phyloP scores from a whole-genome alignment of 2,888 invertebrate genomes.

The Melieria omissa region DNA sequence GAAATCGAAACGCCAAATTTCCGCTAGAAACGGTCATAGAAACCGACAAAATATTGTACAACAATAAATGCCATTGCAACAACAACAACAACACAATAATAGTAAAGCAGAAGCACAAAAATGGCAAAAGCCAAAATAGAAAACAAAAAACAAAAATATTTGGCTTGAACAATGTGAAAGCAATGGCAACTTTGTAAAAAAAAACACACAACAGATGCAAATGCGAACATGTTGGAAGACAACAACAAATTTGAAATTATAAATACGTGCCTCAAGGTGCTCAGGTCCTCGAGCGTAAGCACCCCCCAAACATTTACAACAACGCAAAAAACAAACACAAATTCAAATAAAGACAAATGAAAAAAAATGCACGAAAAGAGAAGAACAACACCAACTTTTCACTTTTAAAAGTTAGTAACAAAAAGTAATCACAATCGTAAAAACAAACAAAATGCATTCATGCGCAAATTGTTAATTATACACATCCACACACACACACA shows the following conservation, averaged over 20 bases:
- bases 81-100: conserved; percentile 20
- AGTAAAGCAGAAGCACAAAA: conserved; percentile 10
- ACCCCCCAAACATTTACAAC: conserved; percentile 29
- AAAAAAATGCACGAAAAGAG: background rate
- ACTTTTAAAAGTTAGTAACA: no score
- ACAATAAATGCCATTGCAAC: conserved; percentile 2
- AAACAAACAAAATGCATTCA: no score
- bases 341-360: conserved; percentile 1
- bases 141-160: background rate
- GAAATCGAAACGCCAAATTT: conserved; percentile 3
- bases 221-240: conserved; percentile 22
- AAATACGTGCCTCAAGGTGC: conserved; percentile 52
- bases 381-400: no score
- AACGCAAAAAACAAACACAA: background rate
- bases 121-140: background rate
- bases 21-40: conserved; percentile 1
- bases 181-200: conserved; percentile 1
- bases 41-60: background rate
- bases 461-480: background rate
- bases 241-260: conserved; percentile 29
- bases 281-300: conserved; percentile 50
- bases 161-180: no score
- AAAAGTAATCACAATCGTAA: no score
- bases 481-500: background rate
- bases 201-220: conserved; percentile 24